Evolutionary conservation across 2,797 vertebrate genomes (phyloP), one percentile per base, ranked within the genome.

Genomic region (Bovichtus variegatus): DNA sequence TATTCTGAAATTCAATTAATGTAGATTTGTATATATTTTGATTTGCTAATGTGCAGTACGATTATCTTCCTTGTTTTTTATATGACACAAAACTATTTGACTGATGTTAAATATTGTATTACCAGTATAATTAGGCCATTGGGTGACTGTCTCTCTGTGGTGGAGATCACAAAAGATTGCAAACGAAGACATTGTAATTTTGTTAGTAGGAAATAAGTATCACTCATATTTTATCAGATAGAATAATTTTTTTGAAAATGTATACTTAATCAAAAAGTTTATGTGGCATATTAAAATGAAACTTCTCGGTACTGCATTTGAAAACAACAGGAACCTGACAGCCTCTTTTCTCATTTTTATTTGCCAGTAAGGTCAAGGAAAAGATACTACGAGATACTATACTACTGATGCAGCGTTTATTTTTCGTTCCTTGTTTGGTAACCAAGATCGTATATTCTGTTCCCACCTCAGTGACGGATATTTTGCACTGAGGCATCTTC

Each of bases 21-120:
- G 78, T 87, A 87, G 84, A 90, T 91, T 82, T 94, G 87, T 94
- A 93, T 62, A 90, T 90, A 87, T 84, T 87, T 90, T 85, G 34
- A 88, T 92, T 93, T 87, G 74, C 74, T 84, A 71, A 70, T 58
- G 74, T 91, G 74, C 71, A 85, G 82, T 88, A 80, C 71, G 38
- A 60, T 77, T 19, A 80, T 63, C 40, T 73, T 53, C 63, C 60
- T 74, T 74, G 16, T 12, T 83, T 76, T 83, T 69, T 83, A 59
- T 88, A 69, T 74, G 76, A 76, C 31, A 43, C 62, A 49, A 53
- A 74, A 70, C 46, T 31, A 38, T 76, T 67, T n/a, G 12, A 74
- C 57, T 67, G 27, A 73, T 70, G 65, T 64, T 66, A 9, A 71
- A 57, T 62, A 36, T 66, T 47, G 15, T 61, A 25, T 29, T 68